Base-by-base conservation (phyloP, 2,888 invertebrate species). In the Platerodrilus igneus region DNA sequence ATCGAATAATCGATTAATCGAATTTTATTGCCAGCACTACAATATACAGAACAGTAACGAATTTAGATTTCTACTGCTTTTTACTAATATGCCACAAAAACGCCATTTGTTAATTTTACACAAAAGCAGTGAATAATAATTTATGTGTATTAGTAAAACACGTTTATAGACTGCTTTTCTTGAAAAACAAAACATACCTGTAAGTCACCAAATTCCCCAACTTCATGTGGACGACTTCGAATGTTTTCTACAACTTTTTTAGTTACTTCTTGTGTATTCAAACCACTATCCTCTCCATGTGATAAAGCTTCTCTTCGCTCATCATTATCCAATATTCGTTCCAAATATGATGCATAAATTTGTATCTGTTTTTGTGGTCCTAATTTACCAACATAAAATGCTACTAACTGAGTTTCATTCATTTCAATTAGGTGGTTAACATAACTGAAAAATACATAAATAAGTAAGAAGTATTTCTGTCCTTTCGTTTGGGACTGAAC, bases 231-330 rank as follows among this genome's bases (percentile, higher is more conserved):
- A 25, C 69, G 68, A 29, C 67, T 67, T 2, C 77, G 66, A 37
- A 86, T 83, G 58, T 80, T 84, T 59, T 90, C 88, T 0, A 94
- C 91, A 0, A 93, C 86, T 41, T 82, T 73, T 60, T 85, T 82
- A 1, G 93, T 90, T 39, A 93, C 87, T 11, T 79, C 79, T 41
- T 83, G 79, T n/a, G 93, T 78, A 69, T 93, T 86, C 22, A 95
- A 72, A 7, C 86, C 86, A 25, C 83, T 83, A 51, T 75, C 74
- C 34, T 81, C 70, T 0, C 86, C 90, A 51, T 79, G 88, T 58
- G 74, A 75, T 13, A 90, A 71, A 19, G 86, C 81, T 27, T 71
- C 69, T 37, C 74, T 71, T 18, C 87, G 74, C 40, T 78, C 78
- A n/a, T 81, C 77, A 41, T 74, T 73, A 32, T 78, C 77, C 18